Evolutionary conservation across 2,888 invertebrate species (phyloP).

Genomic region (Aleiodes testaceus): DNA sequence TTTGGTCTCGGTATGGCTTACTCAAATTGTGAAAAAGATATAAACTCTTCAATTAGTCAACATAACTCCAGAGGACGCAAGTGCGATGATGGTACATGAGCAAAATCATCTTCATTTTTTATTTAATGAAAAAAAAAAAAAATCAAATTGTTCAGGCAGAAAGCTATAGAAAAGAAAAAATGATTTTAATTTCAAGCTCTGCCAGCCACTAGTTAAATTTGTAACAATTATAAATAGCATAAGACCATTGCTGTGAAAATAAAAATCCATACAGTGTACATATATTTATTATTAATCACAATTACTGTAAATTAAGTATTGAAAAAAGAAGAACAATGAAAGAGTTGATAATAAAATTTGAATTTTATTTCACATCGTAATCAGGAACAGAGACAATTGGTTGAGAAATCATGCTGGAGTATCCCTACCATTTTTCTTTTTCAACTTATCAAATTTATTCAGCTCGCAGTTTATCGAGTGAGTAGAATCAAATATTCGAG

Average conservation of each 20-base stretch:
- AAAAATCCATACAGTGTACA: slow-evolving; percentile 57
- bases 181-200: slow-evolving; percentile 28
- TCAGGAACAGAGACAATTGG: neutral
- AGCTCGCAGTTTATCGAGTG: neutral
- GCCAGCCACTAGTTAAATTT: slow-evolving; percentile 53
- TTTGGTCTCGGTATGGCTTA: slow-evolving; percentile 94
- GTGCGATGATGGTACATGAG: slow-evolving; percentile 50
- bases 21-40: slow-evolving; percentile 87
- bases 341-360: slow-evolving; percentile 51
- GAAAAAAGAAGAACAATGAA: neutral
- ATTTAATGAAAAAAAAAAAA: slow-evolving; percentile 44
- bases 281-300: slow-evolving; percentile 55
- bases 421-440: slow-evolving; percentile 1
- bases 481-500: neutral
- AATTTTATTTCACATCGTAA: slow-evolving; percentile 13
- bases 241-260: slow-evolving; percentile 50
- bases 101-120: neutral
- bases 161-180: slow-evolving; percentile 42
- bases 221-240: slow-evolving; percentile 50
- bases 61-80: slow-evolving; percentile 54
- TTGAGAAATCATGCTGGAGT: neutral
- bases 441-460: slow-evolving; percentile 11
- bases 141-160: slow-evolving; percentile 46
- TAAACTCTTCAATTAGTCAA: slow-evolving; percentile 71
- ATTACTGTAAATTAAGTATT: slow-evolving; percentile 54